Base-by-base conservation (phyloP, 2,888 invertebrate genomes). In the Salpingus planirostris region DNA sequence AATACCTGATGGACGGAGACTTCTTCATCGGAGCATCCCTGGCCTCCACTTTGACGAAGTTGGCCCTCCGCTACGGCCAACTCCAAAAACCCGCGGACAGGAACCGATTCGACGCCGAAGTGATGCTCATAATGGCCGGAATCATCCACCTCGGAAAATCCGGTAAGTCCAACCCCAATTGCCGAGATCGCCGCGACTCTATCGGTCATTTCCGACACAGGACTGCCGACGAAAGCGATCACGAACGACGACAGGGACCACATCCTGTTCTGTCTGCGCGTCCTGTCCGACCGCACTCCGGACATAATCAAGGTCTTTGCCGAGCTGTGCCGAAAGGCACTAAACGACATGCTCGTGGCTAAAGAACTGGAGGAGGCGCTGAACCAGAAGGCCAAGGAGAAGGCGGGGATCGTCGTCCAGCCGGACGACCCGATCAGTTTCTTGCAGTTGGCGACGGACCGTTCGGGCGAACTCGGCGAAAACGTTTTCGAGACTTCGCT, bases 211-310 rank as follows among this genome's bases (percentile, higher is more conserved):
- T 18, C 5, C 5, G 5, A 18, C 18, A 8, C 5, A 53, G 74
- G 74, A 26, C 64, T 78, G 27, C 76, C 79, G 3, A 60, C 68
- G 1, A 81, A 83, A 62, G 77, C 82, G 0, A 88, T 97, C 48
- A 97, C 95, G n/a, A 90, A 95, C 49, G 97, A 98, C 60, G 95
- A 96, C 65, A 69, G 79, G 18, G 95, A 97, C 61, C 81, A 93
- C 57, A 79, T 92, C 34, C 79, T 88, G 28, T 70, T 86, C 46
- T 90, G 90, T 55, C 65, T 92, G 45, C 73, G 78, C 39, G 83
- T 83, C 0, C 68, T 86, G 8, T 76, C 81, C 21, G 76, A 78
- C 37, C 74, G 79, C 6, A 76, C 81, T 2, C 71, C 75, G 0
- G 64, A 77, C 37, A 74, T 86, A 31, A 72, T 78, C 7, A 70